Percentiles rank a stretch among this genome's conserved stretches.
These are phyloP conservation scores for Chelon labrosus DNA, from an alignment of 2,797 vertebrate genomes.

Conservation along the genomic window DNA sequence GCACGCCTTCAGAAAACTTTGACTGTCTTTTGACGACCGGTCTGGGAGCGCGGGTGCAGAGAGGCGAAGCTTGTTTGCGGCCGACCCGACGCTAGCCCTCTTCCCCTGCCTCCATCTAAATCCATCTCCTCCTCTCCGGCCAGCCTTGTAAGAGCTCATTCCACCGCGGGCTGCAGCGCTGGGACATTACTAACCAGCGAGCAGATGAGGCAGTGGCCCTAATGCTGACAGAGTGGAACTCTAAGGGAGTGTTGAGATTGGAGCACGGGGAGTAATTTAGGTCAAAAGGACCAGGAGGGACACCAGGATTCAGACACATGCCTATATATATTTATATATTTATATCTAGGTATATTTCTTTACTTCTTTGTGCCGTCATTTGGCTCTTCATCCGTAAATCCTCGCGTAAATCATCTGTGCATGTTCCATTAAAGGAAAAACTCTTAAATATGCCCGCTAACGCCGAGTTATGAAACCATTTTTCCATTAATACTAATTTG, in stretches of 20 bases:
- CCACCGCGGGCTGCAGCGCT: conserved; percentile 57
- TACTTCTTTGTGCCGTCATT: conserved; percentile 9
- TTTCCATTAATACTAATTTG: conserved; percentile 56
- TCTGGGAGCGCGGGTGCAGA: conserved; percentile 13
- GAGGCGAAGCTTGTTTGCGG: conserved; percentile 32
- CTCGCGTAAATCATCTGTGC: conserved; percentile 4
- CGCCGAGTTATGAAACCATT: conserved; percentile 13
- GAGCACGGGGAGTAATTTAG: conserved; percentile 61
- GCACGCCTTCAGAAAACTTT: conserved; percentile 7
- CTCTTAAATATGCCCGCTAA: conserved; percentile 31
- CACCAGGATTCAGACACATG: conserved; percentile 22
- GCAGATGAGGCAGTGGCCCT: conserved; percentile 56
- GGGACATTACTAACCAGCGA: conserved; percentile 61
- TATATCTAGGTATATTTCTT: background rate
- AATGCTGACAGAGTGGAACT: conserved; percentile 63
- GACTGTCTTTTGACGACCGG: conserved; percentile 10
- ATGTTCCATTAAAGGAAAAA: conserved; percentile 20
- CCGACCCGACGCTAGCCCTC: conserved; percentile 30
- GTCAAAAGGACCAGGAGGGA: conserved; percentile 61
- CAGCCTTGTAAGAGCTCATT: conserved; percentile 61
- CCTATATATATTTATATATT: background rate
- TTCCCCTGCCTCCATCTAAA: conserved; percentile 31
- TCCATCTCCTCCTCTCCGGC: conserved; percentile 42
- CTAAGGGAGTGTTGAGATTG: conserved; percentile 37
- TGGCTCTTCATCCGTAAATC: conserved; percentile 2